phyloP scores from a whole-genome alignment of 2,888 invertebrate genomes.

The Horisme vitalbata region DNA sequence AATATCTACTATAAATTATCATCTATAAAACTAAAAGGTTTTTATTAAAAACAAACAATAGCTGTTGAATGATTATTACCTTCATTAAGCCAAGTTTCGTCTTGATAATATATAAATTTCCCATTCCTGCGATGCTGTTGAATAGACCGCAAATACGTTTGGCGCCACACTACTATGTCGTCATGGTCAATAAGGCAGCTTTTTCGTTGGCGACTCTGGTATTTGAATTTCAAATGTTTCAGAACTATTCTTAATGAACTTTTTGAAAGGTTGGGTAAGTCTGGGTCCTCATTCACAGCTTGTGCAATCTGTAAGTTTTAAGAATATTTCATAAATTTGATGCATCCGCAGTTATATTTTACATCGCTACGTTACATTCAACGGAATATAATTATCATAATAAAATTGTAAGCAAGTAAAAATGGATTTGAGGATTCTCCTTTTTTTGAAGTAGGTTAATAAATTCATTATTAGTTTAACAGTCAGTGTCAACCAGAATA shows the following conservation, averaged over 20 bases:
- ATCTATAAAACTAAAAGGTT: no score
- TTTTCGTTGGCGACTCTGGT: background rate
- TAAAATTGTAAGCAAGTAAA: no score
- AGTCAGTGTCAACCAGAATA: no score
- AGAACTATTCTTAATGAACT: background rate
- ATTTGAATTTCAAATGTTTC: conserved; percentile 7
- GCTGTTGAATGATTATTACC: background rate
- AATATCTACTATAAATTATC: no score
- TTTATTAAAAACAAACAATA: background rate
- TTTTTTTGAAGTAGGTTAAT: no score
- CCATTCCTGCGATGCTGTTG: conserved; percentile 10
- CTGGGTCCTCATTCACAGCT: conserved; percentile 1
- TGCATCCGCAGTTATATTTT: no score
- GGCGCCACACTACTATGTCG: conserved; percentile 10
- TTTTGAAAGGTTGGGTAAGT: conserved; percentile 1
- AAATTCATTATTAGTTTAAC: no score
- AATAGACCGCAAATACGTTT: background rate
- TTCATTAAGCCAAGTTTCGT: conserved; percentile 15
- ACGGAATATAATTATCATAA: no score
- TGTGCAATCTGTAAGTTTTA: background rate
- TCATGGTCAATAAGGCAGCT: conserved; percentile 1
- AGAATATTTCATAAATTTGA: no score
- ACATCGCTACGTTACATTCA: no score
- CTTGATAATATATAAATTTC: conserved; percentile 6
- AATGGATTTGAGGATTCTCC: no score